Conservation (phyloP, 2,888 invertebrate species). For the Pandemis corylana region DNA sequence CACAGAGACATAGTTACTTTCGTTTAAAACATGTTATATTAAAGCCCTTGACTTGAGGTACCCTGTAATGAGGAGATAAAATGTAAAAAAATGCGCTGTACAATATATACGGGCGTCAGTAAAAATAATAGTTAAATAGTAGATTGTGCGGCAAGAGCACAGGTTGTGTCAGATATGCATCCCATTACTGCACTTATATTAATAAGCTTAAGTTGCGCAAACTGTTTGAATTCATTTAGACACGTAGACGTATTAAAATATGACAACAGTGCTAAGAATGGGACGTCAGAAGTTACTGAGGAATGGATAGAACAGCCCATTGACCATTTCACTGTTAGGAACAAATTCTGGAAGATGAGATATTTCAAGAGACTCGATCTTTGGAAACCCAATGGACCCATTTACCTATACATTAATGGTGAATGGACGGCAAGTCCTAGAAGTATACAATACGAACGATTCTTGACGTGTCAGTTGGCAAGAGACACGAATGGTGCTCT, state of each 20-base stretch:
- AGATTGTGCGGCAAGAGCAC: not conserved
- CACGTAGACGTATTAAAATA: conserved; percentile 10
- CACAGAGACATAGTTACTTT: no score
- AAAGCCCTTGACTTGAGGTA: not conserved
- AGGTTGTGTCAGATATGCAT: not conserved
- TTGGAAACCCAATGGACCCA: conserved; percentile 65
- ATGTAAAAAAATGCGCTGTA: not conserved
- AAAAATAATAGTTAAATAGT: not conserved
- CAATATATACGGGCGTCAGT: conserved; percentile 1
- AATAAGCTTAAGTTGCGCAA: conserved; percentile 46
- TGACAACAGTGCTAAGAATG: conserved; percentile 20
- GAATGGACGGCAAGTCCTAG: conserved; percentile 61
- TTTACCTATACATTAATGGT: conserved; percentile 70
- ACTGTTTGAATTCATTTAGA: conserved; percentile 54
- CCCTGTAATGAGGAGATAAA: not conserved
- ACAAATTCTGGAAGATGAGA: conserved; percentile 71
- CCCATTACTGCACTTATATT: conserved; percentile 36
- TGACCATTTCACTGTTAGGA: conserved; percentile 66
- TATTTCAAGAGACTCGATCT: conserved; percentile 67
- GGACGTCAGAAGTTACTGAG: conserved; percentile 49
- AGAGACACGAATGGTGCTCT: conserved; percentile 74
- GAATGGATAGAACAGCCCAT: conserved; percentile 69
- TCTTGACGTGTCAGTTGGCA: conserved; percentile 66
- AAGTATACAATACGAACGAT: conserved; percentile 62
- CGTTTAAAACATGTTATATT: conserved; percentile 43